Conservation (phyloP, 1,140 invertebrate genomes). For the Atopsyche davidsoni region DNA sequence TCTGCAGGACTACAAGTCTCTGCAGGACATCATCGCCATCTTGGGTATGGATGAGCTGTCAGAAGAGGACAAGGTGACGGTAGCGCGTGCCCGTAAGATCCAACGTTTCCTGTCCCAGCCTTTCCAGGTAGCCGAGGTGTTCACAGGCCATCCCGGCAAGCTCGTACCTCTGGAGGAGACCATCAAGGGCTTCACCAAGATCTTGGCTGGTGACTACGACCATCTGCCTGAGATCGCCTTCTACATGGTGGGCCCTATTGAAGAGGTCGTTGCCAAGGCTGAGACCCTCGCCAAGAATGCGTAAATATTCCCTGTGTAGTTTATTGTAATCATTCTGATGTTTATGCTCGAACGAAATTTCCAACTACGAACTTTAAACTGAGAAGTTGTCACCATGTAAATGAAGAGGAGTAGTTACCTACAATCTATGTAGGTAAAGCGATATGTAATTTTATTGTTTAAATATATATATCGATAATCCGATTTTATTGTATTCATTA, state of each 20-base stretch:
- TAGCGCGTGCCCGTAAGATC: conserved; percentile 76
- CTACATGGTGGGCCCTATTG: conserved; percentile 80
- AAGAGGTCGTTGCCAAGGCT: conserved; percentile 73
- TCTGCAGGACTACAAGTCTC: conserved; percentile 69
- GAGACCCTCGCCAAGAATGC: conserved; percentile 56
- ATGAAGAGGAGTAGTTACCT: too few species aligned
- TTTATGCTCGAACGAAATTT: too few species aligned
- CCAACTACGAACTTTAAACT: too few species aligned
- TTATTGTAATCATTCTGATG: too few species aligned
- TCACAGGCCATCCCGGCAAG: conserved; percentile 55
- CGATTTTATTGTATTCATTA: too few species aligned
- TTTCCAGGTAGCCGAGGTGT: conserved; percentile 71
- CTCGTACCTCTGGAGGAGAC: conserved; percentile 30
- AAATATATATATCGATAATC: too few species aligned
- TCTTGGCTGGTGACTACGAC: conserved; percentile 67
- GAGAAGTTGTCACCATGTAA: too few species aligned
- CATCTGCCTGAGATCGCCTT: conserved; percentile 80
- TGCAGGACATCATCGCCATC: conserved; percentile 80
- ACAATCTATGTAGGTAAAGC: too few species aligned
- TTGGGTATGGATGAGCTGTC: conserved; percentile 83
- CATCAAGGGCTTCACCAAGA: conserved; percentile 39
- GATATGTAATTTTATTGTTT: too few species aligned
- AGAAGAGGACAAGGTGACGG: conserved; percentile 77
- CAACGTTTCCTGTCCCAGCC: conserved; percentile 78
- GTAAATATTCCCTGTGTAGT: conserved; percentile 16